phyloP scores from a whole-genome alignment of 2,888 invertebrate species.

The Drosophila rubida region DNA sequence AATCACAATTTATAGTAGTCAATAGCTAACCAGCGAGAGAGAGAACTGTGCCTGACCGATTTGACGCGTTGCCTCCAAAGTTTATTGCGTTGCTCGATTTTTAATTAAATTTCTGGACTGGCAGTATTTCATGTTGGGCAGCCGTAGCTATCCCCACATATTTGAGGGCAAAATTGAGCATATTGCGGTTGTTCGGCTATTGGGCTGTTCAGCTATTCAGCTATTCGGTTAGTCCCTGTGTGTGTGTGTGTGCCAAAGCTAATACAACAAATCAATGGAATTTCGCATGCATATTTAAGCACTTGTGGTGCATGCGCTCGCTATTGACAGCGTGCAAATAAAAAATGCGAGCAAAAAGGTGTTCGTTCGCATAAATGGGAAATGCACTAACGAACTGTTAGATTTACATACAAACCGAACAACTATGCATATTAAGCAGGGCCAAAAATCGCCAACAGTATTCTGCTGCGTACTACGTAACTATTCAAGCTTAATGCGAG shows the following conservation, averaged over 20 bases:
- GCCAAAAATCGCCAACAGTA: conserved; percentile 1
- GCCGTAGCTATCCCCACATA: conserved; percentile 5
- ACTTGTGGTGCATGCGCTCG: conserved; percentile 19
- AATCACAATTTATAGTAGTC: conserved; percentile 11
- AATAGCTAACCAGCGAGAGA: conserved; percentile 11
- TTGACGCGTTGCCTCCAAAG: not conserved
- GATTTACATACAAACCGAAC: conserved; percentile 26
- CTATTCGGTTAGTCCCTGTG: not conserved
- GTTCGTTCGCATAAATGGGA: conserved; percentile 22
- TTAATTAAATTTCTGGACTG: conserved; percentile 12
- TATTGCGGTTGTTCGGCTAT: conserved; percentile 10
- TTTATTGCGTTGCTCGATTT: conserved; percentile 7
- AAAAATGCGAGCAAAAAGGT: not conserved
- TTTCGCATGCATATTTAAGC: conserved; percentile 49
- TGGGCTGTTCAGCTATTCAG: conserved; percentile 1
- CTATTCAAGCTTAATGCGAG: conserved; percentile 18
- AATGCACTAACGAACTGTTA: conserved; percentile 50
- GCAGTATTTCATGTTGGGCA: conserved; percentile 1
- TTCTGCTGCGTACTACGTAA: not conserved
- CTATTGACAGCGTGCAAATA: conserved; percentile 32
- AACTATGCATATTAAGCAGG: conserved; percentile 30
- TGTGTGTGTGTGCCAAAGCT: conserved; percentile 32
- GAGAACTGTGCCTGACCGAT: not conserved
- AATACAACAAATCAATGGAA: conserved; percentile 51
- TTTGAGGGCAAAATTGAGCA: conserved; percentile 9